Base-by-base conservation (phyloP, 1,140 invertebrate genomes). In the Rhyacophila brunnea region DNA sequence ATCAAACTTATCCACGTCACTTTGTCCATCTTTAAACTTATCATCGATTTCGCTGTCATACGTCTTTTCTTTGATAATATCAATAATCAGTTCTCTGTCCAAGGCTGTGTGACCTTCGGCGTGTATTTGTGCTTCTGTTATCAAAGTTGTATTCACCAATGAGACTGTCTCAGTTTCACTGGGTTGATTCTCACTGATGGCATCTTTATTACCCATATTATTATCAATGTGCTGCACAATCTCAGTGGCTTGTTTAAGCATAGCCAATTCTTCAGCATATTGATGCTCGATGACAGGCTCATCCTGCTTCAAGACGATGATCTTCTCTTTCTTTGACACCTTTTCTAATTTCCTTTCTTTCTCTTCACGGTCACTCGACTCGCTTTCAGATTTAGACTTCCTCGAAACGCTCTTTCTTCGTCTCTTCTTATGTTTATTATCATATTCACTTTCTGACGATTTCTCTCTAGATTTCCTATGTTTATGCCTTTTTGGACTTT, bases 101-200 rank as follows among this genome's bases (percentile, higher is more conserved):
- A 60, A 34, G n/a, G 54, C 58, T 14, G 38, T 20, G 6, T 56
- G 58, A 50, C 52, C 58, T 40, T 63, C 60, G 9, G 55, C 74
- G 60, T 80, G 77, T 45, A 80, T 75, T 72, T 78, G 75, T 28
- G 77, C 78, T 74, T 80, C 78, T 14, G 78, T 79, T 43, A 77
- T 70, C 28, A 79, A 67, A 69, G 73, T 77, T 54, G 77, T 79
- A 14, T 74, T 74, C 69, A 74, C 74, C 17, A 78, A 68, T 43
- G 78, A 79, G 50, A 74, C 51, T 15, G 75, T 75, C 51, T 78
- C 74, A 1, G 72, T 76, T 69, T 78, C 76, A 69, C 74, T 79
- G 6, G 68, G 67, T 19, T 66, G 66, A 67, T 75, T 73, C 62
- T 64, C 70, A 66, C 74, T 78, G 14, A 60, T 58, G 50, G 42